These are phyloP conservation scores for Danio tinwini DNA, from an alignment of 2,797 vertebrate species.

Conservation along the genomic window DNA sequence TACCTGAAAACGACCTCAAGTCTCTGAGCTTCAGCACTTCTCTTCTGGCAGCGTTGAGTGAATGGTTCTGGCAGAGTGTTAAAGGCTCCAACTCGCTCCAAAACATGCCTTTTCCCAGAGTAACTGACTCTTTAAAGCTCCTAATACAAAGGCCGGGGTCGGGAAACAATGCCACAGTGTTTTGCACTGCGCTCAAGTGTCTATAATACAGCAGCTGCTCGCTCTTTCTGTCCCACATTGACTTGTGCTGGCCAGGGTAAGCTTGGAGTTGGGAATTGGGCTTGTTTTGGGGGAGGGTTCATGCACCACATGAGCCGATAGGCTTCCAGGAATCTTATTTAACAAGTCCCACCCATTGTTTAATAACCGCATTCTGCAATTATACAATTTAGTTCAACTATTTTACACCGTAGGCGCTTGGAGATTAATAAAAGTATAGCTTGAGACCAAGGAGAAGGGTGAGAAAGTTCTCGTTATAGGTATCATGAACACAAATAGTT, in stretches of 20 bases:
- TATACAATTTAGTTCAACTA: conserved; percentile 35
- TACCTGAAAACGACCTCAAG: conserved; percentile 16
- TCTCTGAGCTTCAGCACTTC: not conserved
- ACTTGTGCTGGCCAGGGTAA: conserved; percentile 27
- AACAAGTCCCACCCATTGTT: conserved; percentile 52
- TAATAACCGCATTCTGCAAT: conserved; percentile 49
- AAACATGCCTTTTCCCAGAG: conserved; percentile 46
- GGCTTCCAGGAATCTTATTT: conserved; percentile 54
- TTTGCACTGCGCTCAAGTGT: conserved; percentile 32
- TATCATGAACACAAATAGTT: conserved; percentile 15
- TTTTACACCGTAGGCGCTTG: conserved; percentile 21
- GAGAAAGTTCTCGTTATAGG: conserved; percentile 32
- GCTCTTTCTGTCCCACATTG: conserved; percentile 23
- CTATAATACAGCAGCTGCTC: conserved; percentile 45
- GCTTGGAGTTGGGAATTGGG: conserved; percentile 29
- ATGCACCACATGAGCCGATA: conserved; percentile 43
- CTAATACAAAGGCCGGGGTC: conserved; percentile 32
- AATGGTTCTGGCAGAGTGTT: conserved; percentile 7
- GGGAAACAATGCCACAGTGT: conserved; percentile 50
- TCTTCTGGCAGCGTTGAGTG: not conserved
- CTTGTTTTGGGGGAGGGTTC: conserved; percentile 8
- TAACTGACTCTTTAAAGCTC: conserved; percentile 41
- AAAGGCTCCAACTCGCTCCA: conserved; percentile 16
- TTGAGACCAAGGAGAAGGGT: conserved; percentile 11
- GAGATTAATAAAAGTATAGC: conserved; percentile 24